Evolutionary conservation across 2,888 invertebrate genomes (phyloP).

Genomic region (Acrobasis consociella): DNA sequence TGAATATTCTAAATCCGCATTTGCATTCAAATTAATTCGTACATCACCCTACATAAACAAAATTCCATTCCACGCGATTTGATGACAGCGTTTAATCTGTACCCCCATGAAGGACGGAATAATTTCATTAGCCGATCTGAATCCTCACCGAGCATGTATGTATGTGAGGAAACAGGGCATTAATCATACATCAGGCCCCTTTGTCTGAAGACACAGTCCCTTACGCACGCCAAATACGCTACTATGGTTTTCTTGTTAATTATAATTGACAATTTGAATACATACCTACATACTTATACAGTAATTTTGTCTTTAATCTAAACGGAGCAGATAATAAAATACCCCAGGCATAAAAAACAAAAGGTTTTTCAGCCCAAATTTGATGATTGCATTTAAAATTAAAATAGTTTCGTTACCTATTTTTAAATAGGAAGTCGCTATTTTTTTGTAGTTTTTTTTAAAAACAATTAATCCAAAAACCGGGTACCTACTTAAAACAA

Average conservation of each 20-base stretch:
- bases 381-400: no score
- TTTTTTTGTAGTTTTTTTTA: no score
- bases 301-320: no score
- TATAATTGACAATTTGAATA: background rate
- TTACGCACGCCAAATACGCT: conserved; percentile 36
- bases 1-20: conserved; percentile 22
- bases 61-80: conserved; percentile 60
- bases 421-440: no score
- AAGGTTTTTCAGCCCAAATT: no score
- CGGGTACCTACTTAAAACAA: no score
- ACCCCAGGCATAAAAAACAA: no score
- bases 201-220: conserved; percentile 56
- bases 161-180: conserved; percentile 51
- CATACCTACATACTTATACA: no score
- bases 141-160: conserved; percentile 36
- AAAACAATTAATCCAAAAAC: no score
- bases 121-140: conserved; percentile 69
- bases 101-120: conserved; percentile 61
- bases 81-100: conserved; percentile 60
- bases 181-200: conserved; percentile 75
- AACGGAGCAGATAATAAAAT: no score
- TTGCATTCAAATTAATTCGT: conserved; percentile 49
- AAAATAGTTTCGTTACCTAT: no score
- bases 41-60: conserved; percentile 45
- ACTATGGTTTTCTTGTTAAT: conserved; percentile 34